Evolutionary conservation across 2,888 invertebrate genomes (phyloP).

Genomic region (Tachina grossa): DNA sequence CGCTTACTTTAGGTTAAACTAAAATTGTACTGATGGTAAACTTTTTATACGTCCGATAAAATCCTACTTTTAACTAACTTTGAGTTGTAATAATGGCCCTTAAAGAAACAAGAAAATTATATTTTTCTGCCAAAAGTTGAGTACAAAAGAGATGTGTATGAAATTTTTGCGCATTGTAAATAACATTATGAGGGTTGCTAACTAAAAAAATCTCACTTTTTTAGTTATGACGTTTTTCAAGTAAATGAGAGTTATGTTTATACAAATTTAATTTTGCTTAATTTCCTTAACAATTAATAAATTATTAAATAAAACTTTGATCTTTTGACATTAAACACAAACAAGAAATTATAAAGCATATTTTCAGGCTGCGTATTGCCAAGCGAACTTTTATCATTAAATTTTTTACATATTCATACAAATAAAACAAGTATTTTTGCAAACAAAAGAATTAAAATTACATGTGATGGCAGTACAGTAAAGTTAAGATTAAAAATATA

Average conservation of each 20-base stretch:
- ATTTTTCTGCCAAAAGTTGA: too few relatives aligned
- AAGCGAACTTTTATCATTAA: constrained; percentile 48
- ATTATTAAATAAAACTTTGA: constrained; percentile 30
- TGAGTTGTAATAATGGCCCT: too few relatives aligned
- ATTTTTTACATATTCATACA: constrained; percentile 29
- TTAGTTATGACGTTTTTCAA: too few relatives aligned
- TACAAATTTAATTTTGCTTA: not conserved
- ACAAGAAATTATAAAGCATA: constrained; percentile 41
- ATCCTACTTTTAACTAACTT: too few relatives aligned
- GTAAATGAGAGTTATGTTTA: not conserved
- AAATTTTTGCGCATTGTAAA: too few relatives aligned
- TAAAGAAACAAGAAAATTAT: too few relatives aligned
- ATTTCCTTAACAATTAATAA: not conserved
- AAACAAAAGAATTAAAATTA: not conserved
- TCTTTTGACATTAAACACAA: constrained; percentile 3
- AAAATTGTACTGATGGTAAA: too few relatives aligned
- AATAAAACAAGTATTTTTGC: constrained; percentile 38
- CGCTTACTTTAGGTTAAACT: too few relatives aligned
- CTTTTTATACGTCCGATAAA: too few relatives aligned
- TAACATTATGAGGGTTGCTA: too few relatives aligned
- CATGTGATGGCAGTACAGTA: not conserved
- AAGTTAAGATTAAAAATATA: not conserved
- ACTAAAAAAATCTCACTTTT: too few relatives aligned
- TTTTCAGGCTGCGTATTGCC: constrained; percentile 25
- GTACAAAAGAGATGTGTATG: too few relatives aligned